Base-by-base conservation (phyloP, 2,888 invertebrate genomes). In the Sipha maydis region DNA sequence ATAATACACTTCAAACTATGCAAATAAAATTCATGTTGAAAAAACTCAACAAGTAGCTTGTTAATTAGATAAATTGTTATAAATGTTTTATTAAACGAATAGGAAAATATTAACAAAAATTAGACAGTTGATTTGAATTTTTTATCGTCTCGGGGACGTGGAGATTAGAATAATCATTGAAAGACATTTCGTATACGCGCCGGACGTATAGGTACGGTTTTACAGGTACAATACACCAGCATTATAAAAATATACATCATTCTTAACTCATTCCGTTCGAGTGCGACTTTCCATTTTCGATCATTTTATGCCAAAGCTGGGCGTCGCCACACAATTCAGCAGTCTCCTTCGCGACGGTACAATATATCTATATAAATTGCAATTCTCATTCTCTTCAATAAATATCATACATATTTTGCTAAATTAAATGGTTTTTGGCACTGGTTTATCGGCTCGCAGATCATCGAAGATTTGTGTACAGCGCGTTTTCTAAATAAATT, bases 401-500 rank as follows among this genome's bases (percentile, higher is more conserved):
- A 41, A 48, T 61, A 61, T 21, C 21, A 25, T 25, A 25, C 38
- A 25, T 75, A 38, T 67, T 71, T 71, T 31, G 83, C 41, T 71
- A 83, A 71, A 83, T 54, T 48, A 21, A 71, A 31, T 14, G 83
- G 31, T 83, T 71, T 82, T 83, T 83, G 83, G 83, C 83, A 31
- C 48, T 7, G 25, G 71, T 83, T 83, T 83, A 48, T 61, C 71
- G 73, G 73, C n/a, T 14, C n/a, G 8, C 56, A 8, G 67, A 1
- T n/a, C n/a, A 25, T 34, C 38, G 48, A n/a, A 21, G 41, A 83
- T 83, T 48, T 71, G 48, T 54, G 48, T 34, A 61, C 25, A 21
- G 56, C 56, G 71, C 25, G 48, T 71, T 28, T 69, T 69, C 25
- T 11, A 69, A 28, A 28, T 69, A 9, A 69, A 69, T 69, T 69